Evolutionary conservation across 2,113 vertebrate genomes (phyloP), one percentile per base, ranked within the genome.

Genomic region (Mirza zaza): DNA sequence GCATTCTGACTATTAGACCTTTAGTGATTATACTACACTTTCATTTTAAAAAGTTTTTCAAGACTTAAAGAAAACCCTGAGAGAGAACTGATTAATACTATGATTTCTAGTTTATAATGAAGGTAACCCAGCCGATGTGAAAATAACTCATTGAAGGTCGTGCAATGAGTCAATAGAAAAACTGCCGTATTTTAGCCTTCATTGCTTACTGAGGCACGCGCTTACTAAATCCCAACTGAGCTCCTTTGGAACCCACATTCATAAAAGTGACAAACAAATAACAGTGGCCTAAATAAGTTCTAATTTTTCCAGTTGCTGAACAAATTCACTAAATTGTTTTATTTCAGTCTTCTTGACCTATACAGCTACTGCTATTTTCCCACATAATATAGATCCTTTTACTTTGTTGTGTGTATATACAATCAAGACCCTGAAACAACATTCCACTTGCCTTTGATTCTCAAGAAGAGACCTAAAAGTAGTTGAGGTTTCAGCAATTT

Each of bases 221-320:
- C 27, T 59, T 59, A n/a, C 13, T 65, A 57, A 88, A 80, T 95
- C 63, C 20, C 39, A 1, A 55, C 59, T 59, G 32, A 83, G n/a
- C 45, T n/a, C 48, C 2, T 90, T 85, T 73, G 48, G 55, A 93
- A 82, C 48, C 23, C 65, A 89, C 91, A 75, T 90, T 94, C 87
- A 70, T 59, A 92, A 89, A 95, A 81, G 59, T 91, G 87, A 81
- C 70, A 96, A 84, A 63, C 45, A 67, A 90, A 68, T 36, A 75
- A 59, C 27, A 83, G 12, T 65, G 63, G 17, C 48, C 42, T 82
- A 88, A 87, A 23, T 39, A 76, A 97, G 63, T 59, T 67, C 68
- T 29, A 11, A 15, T 71, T 52, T 75, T 87, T 34, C 48, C 45
- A 57, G 27, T n/a, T 90, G 21, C 29, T 76, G 39, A 85, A 68